Evolutionary conservation across 2,113 vertebrate genomes (phyloP), one percentile per base, ranked within the genome.

Genomic region (Porphyrio hochstetteri): DNA sequence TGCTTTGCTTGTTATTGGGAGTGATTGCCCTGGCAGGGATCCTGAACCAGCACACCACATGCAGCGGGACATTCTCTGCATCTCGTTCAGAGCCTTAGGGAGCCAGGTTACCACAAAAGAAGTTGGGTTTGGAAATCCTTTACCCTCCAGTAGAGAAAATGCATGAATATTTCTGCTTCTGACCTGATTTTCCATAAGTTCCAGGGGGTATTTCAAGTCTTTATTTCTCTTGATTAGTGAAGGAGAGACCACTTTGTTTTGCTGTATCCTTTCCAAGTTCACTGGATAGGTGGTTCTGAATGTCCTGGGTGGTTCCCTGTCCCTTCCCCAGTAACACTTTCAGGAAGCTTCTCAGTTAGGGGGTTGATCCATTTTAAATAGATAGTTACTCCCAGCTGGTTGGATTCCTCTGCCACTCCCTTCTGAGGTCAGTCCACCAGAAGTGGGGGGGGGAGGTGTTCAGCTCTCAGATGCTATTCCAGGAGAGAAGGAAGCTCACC

Each of bases 51-150:
- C 86, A 91, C 50, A 91, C 88, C 89, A 93, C 93, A 95, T 94
- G 95, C 95, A 93, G 97, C 72, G 94, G 93, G 88, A 85, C 82
- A 92, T 92, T 95, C 81, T 95, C 88, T 94, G 67, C 48, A 76
- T 90, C 76, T 96, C 38, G 0, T 94, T 95, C 86, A 91, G 75
- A 94, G 71, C 94, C 90, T 92, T 88, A 72, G 93, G 95, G 93
- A 96, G 90, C 78, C 90, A 92, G 93, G 78, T 95, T 91, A 93
- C 92, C 76, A 96, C 80, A 91, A 92, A 96, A 97, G 93, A 96
- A 95, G 82, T 83, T 53, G 81, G 52, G 50, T 84, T 91, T 96
- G 88, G 87, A 96, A 93, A 95, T 89, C 94, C 85, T 60, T 93
- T 83, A 78, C 83, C 52, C 64, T 93, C 91, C 90, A 95, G 60